Base-by-base conservation (phyloP, 2,888 invertebrate genomes). In the Leptinotarsa tumamoca region DNA sequence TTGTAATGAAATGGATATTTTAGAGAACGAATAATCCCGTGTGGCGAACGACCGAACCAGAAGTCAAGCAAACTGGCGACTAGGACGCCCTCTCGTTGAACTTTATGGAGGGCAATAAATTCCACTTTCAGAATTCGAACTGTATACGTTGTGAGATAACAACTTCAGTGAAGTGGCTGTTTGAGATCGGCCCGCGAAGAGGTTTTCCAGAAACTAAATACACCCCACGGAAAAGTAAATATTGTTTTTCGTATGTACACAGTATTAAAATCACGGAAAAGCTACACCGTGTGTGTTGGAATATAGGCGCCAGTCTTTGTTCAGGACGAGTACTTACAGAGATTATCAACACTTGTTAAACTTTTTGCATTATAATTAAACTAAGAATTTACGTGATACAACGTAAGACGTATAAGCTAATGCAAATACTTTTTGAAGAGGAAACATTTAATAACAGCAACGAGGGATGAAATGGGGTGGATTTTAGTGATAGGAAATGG, bases 61-160 rank as follows among this genome's bases (percentile, higher is more conserved):
- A 63, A 73, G 63, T 49, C 27, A 27, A 68, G 61, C 23, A 71
- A 66, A 71, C 56, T 15, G 68, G 33, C 51, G 63, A 63, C 68
- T 49, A 43, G 68, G 51, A 27, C 66, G 72, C 61, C 54, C 68
- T 72, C 52, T 52, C 68, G 63, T 72, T 63, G 72, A 75, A 75
- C 71, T 75, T 75, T 71, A 75, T 75, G 43, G 71, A 54, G 66
- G 72, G 66, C 54, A 68, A 75, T 75, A 73, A 69, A 73, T 73
- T 73, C 73, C 51, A 52, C 63, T 67, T 58, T 68, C 68, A 68
- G 50, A 63, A 33, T 68, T 68, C 73, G 63, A 73, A 73, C 73
- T 68, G 61, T 68, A 54, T 61, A 68, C 67, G 72, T 73, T 67
- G 72, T 68, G 27, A 72, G 67, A 67, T 67, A 49, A 73, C 66